phyloP scores from a whole-genome alignment of 2,113 vertebrate species.

The Axis porcinus region DNA sequence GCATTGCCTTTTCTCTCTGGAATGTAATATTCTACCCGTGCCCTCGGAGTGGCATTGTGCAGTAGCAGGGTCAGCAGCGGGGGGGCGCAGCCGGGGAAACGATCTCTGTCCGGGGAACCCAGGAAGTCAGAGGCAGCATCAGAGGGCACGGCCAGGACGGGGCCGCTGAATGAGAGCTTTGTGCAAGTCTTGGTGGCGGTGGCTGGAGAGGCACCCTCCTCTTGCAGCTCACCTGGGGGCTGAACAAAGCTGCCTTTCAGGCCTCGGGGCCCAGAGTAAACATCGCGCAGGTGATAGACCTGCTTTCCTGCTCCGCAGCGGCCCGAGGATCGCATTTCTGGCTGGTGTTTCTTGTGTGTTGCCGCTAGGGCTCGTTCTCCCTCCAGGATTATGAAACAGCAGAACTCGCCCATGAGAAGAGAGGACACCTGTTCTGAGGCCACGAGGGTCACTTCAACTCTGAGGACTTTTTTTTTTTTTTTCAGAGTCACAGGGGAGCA shows the following conservation, averaged over 20 bases:
- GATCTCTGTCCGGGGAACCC: conserved; percentile 44
- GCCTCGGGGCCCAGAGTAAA: background rate
- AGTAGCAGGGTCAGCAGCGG: conserved; percentile 33
- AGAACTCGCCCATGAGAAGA: background rate
- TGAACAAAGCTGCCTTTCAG: conserved; percentile 68
- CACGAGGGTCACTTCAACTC: background rate
- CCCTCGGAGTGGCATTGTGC: conserved; percentile 53
- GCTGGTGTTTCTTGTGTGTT: background rate
- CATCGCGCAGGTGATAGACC: background rate
- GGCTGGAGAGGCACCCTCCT: conserved; percentile 47
- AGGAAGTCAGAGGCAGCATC: conserved; percentile 37
- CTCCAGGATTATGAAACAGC: background rate
- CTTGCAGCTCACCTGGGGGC: conserved; percentile 55
- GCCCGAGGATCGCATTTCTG: background rate
- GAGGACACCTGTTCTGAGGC: background rate
- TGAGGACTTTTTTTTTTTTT: background rate
- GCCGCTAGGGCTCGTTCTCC: background rate
- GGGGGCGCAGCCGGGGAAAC: conserved; percentile 27
- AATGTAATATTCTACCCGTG: conserved; percentile 62
- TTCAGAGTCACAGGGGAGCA: background rate
- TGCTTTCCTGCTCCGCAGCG: conserved; percentile 5
- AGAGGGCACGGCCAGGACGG: background rate
- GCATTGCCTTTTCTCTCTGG: conserved; percentile 61
- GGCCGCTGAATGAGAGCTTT: conserved; percentile 50
- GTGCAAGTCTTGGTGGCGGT: conserved; percentile 19